These are phyloP conservation scores for Aphidius colemani DNA, from an alignment of 2,888 invertebrate species.

Conservation along the genomic window DNA sequence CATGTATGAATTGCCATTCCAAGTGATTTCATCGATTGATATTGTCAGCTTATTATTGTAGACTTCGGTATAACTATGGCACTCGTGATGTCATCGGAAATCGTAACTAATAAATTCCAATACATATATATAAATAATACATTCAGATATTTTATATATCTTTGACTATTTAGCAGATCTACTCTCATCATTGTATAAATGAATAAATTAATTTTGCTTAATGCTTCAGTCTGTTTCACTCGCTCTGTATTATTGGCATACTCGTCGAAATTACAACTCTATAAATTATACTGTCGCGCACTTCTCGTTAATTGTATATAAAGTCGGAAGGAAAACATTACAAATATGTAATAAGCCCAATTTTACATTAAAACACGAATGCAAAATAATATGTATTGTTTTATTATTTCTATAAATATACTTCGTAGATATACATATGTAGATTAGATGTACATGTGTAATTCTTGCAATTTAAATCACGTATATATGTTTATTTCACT, in stretches of 20 bases:
- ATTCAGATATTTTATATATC: too few species aligned
- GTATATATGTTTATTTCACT: conserved; percentile 15
- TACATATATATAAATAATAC: too few species aligned
- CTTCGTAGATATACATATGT: conserved; percentile 17
- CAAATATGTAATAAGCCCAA: conserved; percentile 27
- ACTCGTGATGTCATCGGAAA: neutral
- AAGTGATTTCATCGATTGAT: too few species aligned
- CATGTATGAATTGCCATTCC: too few species aligned
- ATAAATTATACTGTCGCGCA: conserved; percentile 17
- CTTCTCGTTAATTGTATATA: conserved; percentile 26
- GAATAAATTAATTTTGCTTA: neutral
- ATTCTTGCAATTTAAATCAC: conserved; percentile 23
- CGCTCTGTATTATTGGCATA: conserved; percentile 28
- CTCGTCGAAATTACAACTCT: conserved; percentile 27
- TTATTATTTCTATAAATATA: neutral
- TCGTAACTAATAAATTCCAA: neutral
- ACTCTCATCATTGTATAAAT: neutral
- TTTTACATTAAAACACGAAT: too few species aligned
- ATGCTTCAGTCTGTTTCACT: neutral
- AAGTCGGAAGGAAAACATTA: conserved; percentile 27
- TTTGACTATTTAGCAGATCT: too few species aligned
- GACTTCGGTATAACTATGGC: too few species aligned
- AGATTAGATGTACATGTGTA: conserved; percentile 21
- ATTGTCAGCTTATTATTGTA: too few species aligned
- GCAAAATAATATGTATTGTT: too few species aligned